Percentiles rank a stretch among this genome's conserved stretches.
Conservation (phyloP, 2,888 invertebrate genomes). For the Cataglyphis altisquamis region DNA sequence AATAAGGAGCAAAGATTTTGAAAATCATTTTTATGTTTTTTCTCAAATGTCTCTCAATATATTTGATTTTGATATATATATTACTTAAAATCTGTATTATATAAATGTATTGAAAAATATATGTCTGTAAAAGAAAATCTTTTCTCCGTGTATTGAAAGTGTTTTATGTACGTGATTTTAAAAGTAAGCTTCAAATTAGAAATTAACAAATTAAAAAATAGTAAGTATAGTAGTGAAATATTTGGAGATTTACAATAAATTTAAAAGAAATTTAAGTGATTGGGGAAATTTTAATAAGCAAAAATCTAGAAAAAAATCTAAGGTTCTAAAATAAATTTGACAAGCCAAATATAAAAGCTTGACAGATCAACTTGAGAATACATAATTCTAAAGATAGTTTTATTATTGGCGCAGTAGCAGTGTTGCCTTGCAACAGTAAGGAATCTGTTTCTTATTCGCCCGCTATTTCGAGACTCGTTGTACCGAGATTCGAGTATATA, state of each 20-base stretch:
- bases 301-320: background rate
- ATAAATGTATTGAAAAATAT: background rate
- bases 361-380: conserved; percentile 12
- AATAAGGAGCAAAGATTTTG: background rate
- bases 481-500: conserved; percentile 35
- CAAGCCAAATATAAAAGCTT: conserved; percentile 9
- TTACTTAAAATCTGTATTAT: background rate
- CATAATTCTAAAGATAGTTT: conserved; percentile 25
- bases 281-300: background rate
- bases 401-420: conserved; percentile 10
- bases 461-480: conserved; percentile 26
- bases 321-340: background rate
- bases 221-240: too few species aligned
- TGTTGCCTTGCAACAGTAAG: background rate
- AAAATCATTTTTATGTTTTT: background rate
- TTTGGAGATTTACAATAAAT: background rate
- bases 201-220: background rate
- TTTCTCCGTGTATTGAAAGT: background rate
- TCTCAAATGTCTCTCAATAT: background rate
- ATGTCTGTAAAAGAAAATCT: background rate
- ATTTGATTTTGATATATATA: background rate
- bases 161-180: background rate
- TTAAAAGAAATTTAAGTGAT: background rate
- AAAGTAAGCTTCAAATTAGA: background rate
- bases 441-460: conserved; percentile 10